Base-by-base conservation (phyloP, 64 coral and sea anemone species). In the Montipora capricornis region DNA sequence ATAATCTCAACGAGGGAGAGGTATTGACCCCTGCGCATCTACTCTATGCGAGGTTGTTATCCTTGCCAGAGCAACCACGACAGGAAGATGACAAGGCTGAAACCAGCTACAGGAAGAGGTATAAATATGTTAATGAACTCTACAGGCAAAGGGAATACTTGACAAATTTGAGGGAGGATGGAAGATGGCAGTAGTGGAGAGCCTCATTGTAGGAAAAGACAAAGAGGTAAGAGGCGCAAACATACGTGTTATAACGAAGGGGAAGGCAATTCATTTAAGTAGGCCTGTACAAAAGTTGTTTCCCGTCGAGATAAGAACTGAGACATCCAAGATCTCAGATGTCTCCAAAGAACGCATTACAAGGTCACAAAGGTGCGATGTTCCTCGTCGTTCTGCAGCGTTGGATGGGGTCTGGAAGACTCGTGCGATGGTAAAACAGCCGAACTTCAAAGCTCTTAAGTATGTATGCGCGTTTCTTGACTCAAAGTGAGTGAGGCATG, bases 161-260 rank as follows among this genome's bases (percentile, higher is more conserved):
- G 73, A 89, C 87, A 5, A 20, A 55, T 53, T 46, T 89, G 16
- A 74, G 73, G 19, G 87, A 77, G 73, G 69, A 3, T 77, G 73
- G 47, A 89, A 77, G 52, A 89, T 89, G 87, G 73, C 87, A 59
- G 48, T 89, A 2, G 47, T 77, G 74, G 87, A 89, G 24, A 59
- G 44, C 6, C 73, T 89, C 13, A 59, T 89, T 44, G 13, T n/a
- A 57, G 73, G 87, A 9, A 89, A 57, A 17, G 87, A 89, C 51
- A 52, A 76, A 5, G 1, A 24, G 87, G 87, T 20, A 61, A 5
- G 1, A 24, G 87, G 87, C 0, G 87, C 87, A 24, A 89, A 76
- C 17, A 49, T 89, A 53, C 1, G 87, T 5, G 50, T 75, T 20
- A 79, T 89, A n/a, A 58, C 37, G 16, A 55, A 77, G 29, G 87